Percentiles rank a stretch among this genome's conserved stretches.
Conservation (phyloP, 2,797 vertebrate species). For the Sebastes kiyomatsui region DNA sequence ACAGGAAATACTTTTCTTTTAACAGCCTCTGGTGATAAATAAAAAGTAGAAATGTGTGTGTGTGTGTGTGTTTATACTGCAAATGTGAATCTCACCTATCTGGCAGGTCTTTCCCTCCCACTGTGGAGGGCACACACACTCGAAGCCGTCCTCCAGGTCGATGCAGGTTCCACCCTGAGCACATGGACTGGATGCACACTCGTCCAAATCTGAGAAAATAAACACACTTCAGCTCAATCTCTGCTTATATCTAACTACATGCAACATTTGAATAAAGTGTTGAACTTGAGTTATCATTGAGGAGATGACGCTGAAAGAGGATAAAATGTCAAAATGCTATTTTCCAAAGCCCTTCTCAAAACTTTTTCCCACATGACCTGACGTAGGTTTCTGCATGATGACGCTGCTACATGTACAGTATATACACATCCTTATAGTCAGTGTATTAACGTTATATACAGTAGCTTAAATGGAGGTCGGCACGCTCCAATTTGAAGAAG, state of each 20-base stretch:
- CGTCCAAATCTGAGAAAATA: conserved; percentile 85
- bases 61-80: not conserved
- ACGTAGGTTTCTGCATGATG: too few relatives aligned
- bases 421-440: too few relatives aligned
- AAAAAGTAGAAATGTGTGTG: not conserved
- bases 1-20: not conserved
- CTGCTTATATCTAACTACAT: not conserved
- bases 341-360: too few relatives aligned
- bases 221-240: not conserved
- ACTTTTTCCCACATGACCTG: rapidly evolving
- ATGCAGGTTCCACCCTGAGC: conserved; percentile 92
- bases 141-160: conserved; percentile 90
- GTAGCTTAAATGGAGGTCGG: rapidly evolving
- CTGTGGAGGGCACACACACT: conserved; percentile 93
- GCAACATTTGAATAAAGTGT: not conserved
- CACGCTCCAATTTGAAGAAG: too few relatives aligned
- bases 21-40: not conserved
- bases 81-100: conserved; percentile 84
- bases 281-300: not conserved
- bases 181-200: conserved; percentile 92
- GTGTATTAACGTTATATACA: too few relatives aligned
- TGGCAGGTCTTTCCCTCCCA: conserved; percentile 96
- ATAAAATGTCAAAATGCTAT: not conserved
- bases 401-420: too few relatives aligned
- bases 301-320: not conserved